Conservation (phyloP, 2,113 vertebrate genomes). For the Gyps fulvus region DNA sequence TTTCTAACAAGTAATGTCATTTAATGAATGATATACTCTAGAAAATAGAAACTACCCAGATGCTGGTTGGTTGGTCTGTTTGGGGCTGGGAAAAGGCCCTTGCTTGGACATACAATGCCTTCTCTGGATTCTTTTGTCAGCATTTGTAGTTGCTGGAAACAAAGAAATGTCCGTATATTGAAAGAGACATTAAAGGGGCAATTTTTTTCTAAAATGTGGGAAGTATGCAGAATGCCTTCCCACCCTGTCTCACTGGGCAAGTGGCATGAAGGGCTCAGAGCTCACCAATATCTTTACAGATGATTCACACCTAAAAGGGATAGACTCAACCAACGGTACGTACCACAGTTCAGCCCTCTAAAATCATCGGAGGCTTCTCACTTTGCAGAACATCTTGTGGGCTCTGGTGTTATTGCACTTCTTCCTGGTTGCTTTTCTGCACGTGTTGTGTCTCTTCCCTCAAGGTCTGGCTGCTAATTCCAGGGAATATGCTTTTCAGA, state of each 20-base stretch:
- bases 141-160: conserved; percentile 11
- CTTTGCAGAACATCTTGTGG: neutral
- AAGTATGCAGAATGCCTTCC: neutral
- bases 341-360: neutral
- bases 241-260: neutral
- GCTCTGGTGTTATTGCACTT: neutral
- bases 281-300: conserved; percentile 16
- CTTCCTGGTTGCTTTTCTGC: neutral
- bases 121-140: conserved; percentile 9
- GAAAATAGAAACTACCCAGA: conserved; percentile 68
- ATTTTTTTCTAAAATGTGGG: neutral
- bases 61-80: conserved; percentile 54
- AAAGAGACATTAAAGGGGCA: conserved; percentile 17
- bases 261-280: conserved; percentile 39
- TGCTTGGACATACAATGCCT: neutral
- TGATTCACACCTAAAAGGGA: neutral
- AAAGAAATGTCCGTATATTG: neutral
- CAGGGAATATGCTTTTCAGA: conserved; percentile 53
- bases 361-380: accelerated
- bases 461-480: conserved; percentile 22
- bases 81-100: conserved; percentile 41
- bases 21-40: conserved; percentile 66
- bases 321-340: neutral
- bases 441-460: neutral
- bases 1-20: conserved; percentile 67